A percentile compares a stretch with the other conserved stretches of the same genome.
These are phyloP conservation scores for Mugil cephalus DNA, from an alignment of 2,113 vertebrate species.

Conservation along the genomic window DNA sequence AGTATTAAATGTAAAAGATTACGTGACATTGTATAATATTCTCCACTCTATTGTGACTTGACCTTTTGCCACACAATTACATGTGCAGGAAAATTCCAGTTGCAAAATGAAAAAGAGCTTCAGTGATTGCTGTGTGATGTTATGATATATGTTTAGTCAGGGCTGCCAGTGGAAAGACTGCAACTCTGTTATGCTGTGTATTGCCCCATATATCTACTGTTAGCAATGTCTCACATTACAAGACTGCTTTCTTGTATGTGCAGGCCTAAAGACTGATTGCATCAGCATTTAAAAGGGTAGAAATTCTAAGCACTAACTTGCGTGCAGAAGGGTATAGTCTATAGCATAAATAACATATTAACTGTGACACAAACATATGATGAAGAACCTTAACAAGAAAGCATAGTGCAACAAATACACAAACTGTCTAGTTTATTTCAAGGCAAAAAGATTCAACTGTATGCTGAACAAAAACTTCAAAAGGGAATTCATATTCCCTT, in stretches of 20 bases:
- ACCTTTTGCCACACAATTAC: background rate
- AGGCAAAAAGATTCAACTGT: no score
- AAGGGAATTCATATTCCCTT: background rate
- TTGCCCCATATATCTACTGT: background rate
- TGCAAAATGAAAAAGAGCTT: background rate
- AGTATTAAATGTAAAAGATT: background rate
- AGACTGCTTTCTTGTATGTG: no score
- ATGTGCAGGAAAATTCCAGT: background rate
- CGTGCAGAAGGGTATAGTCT: background rate
- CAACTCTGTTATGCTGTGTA: background rate
- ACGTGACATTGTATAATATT: slow-evolving; percentile 6
- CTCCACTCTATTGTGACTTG: background rate
- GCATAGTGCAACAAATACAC: no score
- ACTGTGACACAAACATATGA: no score
- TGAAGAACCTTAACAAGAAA: no score
- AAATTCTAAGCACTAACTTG: background rate
- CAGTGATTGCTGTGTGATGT: background rate
- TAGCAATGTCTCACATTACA: background rate
- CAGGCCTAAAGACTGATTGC: no score
- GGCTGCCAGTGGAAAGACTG: no score
- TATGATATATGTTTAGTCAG: no score
- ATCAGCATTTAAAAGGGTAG: no score
- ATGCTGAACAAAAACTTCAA: background rate
- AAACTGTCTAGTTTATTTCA: no score
- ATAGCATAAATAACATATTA: no score